Evolutionary conservation across 2,113 vertebrate species (phyloP), one percentile per base, ranked within the genome.

Genomic region (Phaethon lepturus): DNA sequence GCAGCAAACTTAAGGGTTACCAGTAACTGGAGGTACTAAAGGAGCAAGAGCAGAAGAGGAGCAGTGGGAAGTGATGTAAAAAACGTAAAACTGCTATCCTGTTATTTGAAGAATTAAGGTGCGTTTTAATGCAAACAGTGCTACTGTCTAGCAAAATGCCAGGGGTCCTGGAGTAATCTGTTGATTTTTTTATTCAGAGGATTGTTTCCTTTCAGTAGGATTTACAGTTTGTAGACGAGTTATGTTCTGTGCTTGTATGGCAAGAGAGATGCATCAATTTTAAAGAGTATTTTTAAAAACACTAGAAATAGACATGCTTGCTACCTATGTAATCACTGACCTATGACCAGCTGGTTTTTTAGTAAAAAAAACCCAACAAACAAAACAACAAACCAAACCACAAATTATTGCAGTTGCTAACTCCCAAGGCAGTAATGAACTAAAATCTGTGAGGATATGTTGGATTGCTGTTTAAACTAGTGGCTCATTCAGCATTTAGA

Each of bases 391-490:
- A 45, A 45, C 45, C 38, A 38, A 38, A 38, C 38, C 38, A 38
- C 38, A 38, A 45, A 45, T 45, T 49, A 26, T 5, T 58, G 71
- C 58, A 71, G 40, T 7, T 53, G 75, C 0, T 24, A 73, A 33
- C 53, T 73, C 35, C 77, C 64, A 20, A 47, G 35, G 89, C 26
- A 82, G n/a, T 19, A 31, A 33, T 3, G 18, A 59, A 78, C 40
- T 22, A 63, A 17, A 23, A 49, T 20, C 13, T 1, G 2, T 1
- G 10, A 88, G 52, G 44, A 2, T 45, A 4, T 11, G 18, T 2
- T 83, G 45, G 23, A 7, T 2, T 33, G 44, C 62, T 62, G n/a
- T 44, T 38, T 13, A 59, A 33, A 38, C 8, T 23, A 29, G 73
- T 4, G 79, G 59, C 73, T 73, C 25, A 28, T 89, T 7, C 7